These are phyloP conservation scores for Pelusios castaneus DNA, from an alignment of 2,113 vertebrate species.

Conservation along the genomic window DNA sequence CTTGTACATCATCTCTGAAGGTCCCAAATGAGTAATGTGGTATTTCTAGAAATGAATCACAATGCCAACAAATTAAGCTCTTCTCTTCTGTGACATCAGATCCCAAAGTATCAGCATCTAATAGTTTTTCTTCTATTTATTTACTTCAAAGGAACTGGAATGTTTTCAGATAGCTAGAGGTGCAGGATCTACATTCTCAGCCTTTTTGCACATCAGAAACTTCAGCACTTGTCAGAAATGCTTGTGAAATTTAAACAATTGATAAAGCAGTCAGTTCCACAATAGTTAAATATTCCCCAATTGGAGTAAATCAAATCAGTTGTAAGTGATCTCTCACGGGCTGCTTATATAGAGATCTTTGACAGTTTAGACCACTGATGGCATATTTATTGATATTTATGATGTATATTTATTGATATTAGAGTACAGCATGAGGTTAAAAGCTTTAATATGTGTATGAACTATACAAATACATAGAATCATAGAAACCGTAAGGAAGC, in stretches of 20 bases:
- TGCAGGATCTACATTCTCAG: not conserved
- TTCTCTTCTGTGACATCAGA: not conserved
- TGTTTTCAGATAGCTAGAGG: not conserved
- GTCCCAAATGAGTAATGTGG: not conserved
- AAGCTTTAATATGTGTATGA: not conserved
- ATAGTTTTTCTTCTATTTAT: not conserved
- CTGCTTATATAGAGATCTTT: not conserved
- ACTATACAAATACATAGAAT: not conserved
- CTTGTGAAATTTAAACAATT: not conserved
- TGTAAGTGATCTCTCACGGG: not conserved
- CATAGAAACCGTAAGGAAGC: too few relatives aligned
- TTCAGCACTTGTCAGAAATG: not conserved
- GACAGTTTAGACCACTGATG: constrained; percentile 1
- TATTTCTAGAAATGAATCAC: not conserved
- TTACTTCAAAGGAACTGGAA: not conserved
- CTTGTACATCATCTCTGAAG: not conserved
- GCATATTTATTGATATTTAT: too few relatives aligned
- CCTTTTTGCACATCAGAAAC: not conserved
- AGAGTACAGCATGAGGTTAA: not conserved
- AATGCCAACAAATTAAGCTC: not conserved
- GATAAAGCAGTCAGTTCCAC: not conserved
- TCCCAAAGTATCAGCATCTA: not conserved
- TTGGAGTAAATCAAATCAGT: not conserved
- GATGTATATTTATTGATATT: not conserved
- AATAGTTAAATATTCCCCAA: not conserved